A percentile compares a stretch with the other conserved stretches of the same genome.
Evolutionary conservation across 1,140 invertebrate genomes (phyloP).

Genomic region (Listronotus bonariensis): DNA sequence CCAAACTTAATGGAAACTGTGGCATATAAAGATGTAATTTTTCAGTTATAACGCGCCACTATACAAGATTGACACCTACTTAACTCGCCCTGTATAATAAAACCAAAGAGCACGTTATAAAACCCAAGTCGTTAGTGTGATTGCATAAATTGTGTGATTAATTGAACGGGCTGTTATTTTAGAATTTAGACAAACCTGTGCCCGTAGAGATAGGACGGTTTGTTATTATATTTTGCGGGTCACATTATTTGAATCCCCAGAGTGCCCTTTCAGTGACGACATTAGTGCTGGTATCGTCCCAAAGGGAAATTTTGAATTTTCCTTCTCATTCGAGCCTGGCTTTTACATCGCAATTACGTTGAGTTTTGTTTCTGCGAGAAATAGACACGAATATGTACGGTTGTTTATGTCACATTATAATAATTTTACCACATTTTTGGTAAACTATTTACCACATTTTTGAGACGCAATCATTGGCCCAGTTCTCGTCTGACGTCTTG

Average conservation of each 20-base stretch:
- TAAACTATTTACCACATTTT: too few species aligned
- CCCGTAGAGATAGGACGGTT: conserved; percentile 20
- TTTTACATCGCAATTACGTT: conserved; percentile 14
- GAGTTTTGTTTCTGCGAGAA: conserved; percentile 2
- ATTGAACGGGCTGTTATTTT: conserved; percentile 15
- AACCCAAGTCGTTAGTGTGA: neutral
- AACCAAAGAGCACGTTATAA: too few species aligned
- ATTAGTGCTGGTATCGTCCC: conserved; percentile 28
- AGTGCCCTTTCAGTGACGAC: conserved; percentile 26
- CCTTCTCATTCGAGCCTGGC: conserved; percentile 1
- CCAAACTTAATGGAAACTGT: too few species aligned
- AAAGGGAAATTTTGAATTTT: conserved; percentile 16
- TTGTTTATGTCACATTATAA: neutral
- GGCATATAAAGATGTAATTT: too few species aligned
- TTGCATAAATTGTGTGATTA: conserved; percentile 9
- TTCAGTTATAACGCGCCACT: too few species aligned
- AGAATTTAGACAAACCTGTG: conserved; percentile 26
- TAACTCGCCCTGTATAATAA: too few species aligned
- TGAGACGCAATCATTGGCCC: too few species aligned
- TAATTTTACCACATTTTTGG: too few species aligned
- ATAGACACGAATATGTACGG: neutral
- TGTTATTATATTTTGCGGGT: conserved; percentile 30
- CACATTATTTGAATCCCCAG: conserved; percentile 18
- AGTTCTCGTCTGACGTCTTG: too few species aligned
- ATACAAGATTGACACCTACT: too few species aligned